phyloP scores from a whole-genome alignment of 2,113 vertebrate genomes.

The Miniopterus natalensis region DNA sequence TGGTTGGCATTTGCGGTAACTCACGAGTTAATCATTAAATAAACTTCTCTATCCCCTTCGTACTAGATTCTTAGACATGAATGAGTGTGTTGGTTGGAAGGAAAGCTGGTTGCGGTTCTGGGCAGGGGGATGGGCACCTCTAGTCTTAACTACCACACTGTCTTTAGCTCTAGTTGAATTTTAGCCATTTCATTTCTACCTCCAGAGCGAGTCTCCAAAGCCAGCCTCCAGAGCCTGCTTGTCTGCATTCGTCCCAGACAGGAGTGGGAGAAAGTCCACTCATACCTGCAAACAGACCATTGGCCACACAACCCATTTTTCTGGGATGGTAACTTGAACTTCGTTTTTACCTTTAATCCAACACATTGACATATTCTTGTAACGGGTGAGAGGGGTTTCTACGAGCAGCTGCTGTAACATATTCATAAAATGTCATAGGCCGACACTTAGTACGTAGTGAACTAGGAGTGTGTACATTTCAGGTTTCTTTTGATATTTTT shows the following conservation, averaged over 20 bases:
- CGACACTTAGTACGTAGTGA: neutral
- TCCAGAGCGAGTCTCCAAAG: conserved; percentile 61
- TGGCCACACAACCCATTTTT: neutral
- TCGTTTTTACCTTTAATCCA: neutral
- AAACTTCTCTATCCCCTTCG: neutral
- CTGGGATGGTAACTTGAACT: conserved; percentile 3
- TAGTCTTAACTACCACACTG: neutral
- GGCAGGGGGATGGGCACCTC: neutral
- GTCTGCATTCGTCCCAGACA: neutral
- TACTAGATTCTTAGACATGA: neutral
- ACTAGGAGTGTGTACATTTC: neutral
- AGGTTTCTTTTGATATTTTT: conserved; percentile 26
- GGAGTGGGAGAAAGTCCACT: neutral
- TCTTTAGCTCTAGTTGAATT: neutral
- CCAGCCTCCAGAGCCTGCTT: neutral
- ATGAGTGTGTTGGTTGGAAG: neutral
- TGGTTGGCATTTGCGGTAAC: neutral
- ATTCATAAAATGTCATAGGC: neutral
- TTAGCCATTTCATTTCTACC: conserved; percentile 69
- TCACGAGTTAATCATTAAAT: conserved; percentile 52
- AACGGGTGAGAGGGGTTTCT: conserved; percentile 40
- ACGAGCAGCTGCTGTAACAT: neutral
- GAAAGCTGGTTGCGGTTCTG: conserved; percentile 12
- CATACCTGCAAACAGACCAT: neutral
- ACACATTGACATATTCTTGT: neutral